phyloP scores from a whole-genome alignment of 2,888 invertebrate genomes.

The Vanessa cardui region DNA sequence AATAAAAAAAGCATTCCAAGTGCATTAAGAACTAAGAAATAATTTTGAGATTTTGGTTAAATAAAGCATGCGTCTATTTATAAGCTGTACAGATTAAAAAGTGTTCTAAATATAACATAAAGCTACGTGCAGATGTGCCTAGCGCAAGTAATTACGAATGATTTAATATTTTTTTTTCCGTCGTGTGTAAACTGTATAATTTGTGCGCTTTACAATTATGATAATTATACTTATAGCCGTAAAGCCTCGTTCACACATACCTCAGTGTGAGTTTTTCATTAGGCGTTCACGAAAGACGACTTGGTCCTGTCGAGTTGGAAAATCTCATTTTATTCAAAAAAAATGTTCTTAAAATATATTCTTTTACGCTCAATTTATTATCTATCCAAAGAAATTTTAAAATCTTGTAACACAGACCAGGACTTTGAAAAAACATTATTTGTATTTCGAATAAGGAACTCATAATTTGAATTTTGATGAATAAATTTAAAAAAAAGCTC shows the following conservation, averaged over 20 bases:
- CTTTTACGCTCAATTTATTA: no score
- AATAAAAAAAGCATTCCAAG: constrained; percentile 3
- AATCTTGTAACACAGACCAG: no score
- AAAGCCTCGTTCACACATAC: constrained; percentile 65
- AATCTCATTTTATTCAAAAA: constrained; percentile 27
- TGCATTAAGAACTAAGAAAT: neutral
- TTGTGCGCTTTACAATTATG: constrained; percentile 35
- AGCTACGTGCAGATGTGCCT: neutral
- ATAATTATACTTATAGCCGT: constrained; percentile 48
- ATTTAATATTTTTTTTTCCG: neutral
- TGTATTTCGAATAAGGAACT: no score
- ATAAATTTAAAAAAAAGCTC: no score
- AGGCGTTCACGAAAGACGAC: constrained; percentile 82
- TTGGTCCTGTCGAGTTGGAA: constrained; percentile 71
- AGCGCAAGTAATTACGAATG: neutral
- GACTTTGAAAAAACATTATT: no score
- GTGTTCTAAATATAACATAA: neutral
- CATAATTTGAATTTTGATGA: no score
- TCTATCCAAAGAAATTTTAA: no score
- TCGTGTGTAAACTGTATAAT: constrained; percentile 4
- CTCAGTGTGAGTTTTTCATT: constrained; percentile 66
- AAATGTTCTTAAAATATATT: neutral
- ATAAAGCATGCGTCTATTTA: neutral
- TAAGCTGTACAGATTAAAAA: neutral
- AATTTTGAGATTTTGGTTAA: neutral